Evolutionary conservation across 2,113 vertebrate genomes (phyloP).

Genomic region (Callospermophilus lateralis): DNA sequence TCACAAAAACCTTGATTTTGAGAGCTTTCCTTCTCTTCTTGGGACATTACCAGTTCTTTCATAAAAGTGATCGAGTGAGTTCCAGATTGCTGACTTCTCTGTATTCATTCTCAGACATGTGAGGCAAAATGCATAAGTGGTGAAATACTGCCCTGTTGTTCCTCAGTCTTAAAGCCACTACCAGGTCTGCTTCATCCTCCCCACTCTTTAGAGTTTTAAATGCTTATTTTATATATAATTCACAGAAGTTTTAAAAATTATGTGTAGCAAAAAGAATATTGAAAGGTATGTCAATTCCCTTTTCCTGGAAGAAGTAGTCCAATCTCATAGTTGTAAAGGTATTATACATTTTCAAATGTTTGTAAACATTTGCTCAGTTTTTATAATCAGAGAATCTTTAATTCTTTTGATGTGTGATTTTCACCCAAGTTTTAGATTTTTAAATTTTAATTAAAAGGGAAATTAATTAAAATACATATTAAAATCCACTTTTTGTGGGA

Average conservation of each 20-base stretch:
- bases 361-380: constrained; percentile 10
- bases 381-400: not conserved
- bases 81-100: not conserved
- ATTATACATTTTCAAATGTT: not conserved
- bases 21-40: not conserved
- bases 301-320: not conserved
- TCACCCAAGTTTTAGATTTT: constrained; percentile 22
- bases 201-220: not conserved
- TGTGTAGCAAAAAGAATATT: not conserved
- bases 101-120: too few relatives aligned
- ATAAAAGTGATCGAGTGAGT: not conserved
- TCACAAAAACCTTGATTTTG: not conserved
- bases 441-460: constrained; percentile 18
- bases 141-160: not conserved
- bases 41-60: not conserved
- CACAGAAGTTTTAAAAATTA: not conserved
- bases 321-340: not conserved
- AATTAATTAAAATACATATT: not conserved
- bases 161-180: not conserved
- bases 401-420: not conserved
- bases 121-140: not conserved
- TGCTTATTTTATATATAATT: constrained; percentile 4
- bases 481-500: constrained; percentile 7
- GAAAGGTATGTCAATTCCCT: not conserved
- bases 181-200: not conserved